Percentiles rank a stretch among this genome's conserved stretches.
phyloP scores from a whole-genome alignment of 2,797 vertebrate genomes.

The Clarias fuscus region DNA sequence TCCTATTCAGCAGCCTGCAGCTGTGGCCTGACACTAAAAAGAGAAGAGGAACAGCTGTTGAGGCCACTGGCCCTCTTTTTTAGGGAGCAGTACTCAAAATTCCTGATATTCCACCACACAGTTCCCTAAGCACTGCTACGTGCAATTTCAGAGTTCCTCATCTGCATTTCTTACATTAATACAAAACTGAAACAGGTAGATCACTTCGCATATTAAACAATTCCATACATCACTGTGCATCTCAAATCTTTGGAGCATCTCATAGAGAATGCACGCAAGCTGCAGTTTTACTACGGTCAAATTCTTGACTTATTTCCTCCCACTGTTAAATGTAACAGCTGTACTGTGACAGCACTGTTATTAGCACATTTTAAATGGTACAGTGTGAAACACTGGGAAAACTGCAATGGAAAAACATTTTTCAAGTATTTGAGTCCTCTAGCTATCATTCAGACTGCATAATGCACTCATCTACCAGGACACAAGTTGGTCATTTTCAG shows the following conservation, averaged over 20 bases:
- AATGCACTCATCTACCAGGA: constrained; percentile 7
- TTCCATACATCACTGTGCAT: constrained; percentile 31
- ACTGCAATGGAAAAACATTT: neutral
- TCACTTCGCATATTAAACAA: constrained; percentile 21
- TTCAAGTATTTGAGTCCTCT: neutral
- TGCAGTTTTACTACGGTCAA: constrained; percentile 36
- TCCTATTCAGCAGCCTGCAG: constrained; percentile 36
- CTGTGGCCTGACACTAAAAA: constrained; percentile 47
- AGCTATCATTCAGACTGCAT: neutral
- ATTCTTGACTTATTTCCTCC: constrained; percentile 34
- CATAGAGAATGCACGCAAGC: neutral
- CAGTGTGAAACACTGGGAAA: neutral
- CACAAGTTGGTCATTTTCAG: neutral
- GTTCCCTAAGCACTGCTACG: neutral
- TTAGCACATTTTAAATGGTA: constrained; percentile 37
- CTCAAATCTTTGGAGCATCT: constrained; percentile 10
- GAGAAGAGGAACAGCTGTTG: constrained; percentile 30
- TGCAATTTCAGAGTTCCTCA: constrained; percentile 16
- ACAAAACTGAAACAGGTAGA: constrained; percentile 2
- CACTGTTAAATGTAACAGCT: constrained; percentile 53
- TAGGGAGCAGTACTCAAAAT: neutral
- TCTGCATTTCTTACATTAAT: constrained; percentile 22
- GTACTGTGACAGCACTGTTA: constrained; percentile 38
- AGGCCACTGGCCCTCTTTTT: constrained; percentile 16
- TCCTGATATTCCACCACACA: constrained; percentile 27